Base-by-base conservation (phyloP, 1,140 invertebrate genomes). In the Oedothorax gibbosus region DNA sequence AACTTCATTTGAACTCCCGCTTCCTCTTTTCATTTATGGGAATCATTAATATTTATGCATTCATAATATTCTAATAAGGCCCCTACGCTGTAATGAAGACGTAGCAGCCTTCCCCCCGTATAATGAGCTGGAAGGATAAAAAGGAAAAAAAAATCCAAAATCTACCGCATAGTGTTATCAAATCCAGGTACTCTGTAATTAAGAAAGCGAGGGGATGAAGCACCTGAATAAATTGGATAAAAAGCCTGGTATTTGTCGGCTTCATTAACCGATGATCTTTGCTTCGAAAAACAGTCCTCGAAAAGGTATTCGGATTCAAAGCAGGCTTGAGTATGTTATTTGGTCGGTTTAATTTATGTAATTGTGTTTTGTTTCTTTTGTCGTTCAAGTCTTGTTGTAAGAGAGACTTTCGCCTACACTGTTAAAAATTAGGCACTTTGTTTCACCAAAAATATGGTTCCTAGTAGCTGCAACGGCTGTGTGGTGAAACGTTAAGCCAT, bases 41-140 rank as follows among this genome's bases (percentile, higher is more conserved):
- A 69, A 83, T 73, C 69, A 83, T 75, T 83, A 83, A 83, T 83
- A 83, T 83, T 83, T 83, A 73, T 83, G 60, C 65, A 83, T 83
- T 83, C 71, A 83, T 75, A 83, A 83, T 83, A 83, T 76, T 83
- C 81, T 75, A 83, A 83, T 83, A 83, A 73, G 79, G 60, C 50
- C 65, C 14, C 50, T 14, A 50, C 53, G 21, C 15, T 14, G 71
- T 21, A 20, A 18, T 20, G 49, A 71, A 65, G 54, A 62, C 20
- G 56, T 18, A 35, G 56, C 4, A 18, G 35, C 8, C 78, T 53
- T 51, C 49, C 56, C 76, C 18, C 15, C 57, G 57, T 75, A 75
- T 73, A 75, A 83, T 75, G 71, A 83, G 60, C 80, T 75, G 73
- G 73, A 83, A 66, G 2, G 14, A 8, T 9, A 11, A 53, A n/a